These are phyloP conservation scores for Tolmerus cingulatus DNA, from an alignment of 2,888 invertebrate species.

Conservation along the genomic window DNA sequence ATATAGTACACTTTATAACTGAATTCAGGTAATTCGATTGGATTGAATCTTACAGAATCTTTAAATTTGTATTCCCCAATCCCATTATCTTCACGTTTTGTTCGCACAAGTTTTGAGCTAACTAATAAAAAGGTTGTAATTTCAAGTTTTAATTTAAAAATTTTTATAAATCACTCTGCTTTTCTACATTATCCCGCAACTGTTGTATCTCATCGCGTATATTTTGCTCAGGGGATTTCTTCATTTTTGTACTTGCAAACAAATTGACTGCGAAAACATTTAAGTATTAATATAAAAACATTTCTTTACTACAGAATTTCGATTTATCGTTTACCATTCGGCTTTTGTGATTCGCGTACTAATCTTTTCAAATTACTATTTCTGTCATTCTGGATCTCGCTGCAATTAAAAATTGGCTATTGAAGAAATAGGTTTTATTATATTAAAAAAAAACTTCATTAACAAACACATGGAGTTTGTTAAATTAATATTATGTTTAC, in stretches of 20 bases:
- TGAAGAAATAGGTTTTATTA: not conserved
- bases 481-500: not conserved
- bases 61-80: not conserved
- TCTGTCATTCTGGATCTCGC: not conserved
- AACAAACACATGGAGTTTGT: not conserved
- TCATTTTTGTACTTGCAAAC: not conserved
- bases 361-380: not conserved
- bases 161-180: not conserved
- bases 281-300: not conserved
- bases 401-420: not conserved
- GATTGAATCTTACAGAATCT: not conserved
- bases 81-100: not conserved
- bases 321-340: not conserved
- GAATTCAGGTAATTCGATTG: not conserved
- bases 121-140: not conserved
- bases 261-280: not conserved
- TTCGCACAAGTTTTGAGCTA: not conserved
- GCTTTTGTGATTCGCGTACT: not conserved
- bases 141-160: not conserved
- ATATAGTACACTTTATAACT: not conserved
- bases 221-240: not conserved
- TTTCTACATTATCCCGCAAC: not conserved
- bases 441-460: not conserved
- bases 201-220: conserved; percentile 4
- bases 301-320: not conserved